These are phyloP conservation scores for Todus mexicanus DNA, from an alignment of 2,797 vertebrate species.

Conservation along the genomic window DNA sequence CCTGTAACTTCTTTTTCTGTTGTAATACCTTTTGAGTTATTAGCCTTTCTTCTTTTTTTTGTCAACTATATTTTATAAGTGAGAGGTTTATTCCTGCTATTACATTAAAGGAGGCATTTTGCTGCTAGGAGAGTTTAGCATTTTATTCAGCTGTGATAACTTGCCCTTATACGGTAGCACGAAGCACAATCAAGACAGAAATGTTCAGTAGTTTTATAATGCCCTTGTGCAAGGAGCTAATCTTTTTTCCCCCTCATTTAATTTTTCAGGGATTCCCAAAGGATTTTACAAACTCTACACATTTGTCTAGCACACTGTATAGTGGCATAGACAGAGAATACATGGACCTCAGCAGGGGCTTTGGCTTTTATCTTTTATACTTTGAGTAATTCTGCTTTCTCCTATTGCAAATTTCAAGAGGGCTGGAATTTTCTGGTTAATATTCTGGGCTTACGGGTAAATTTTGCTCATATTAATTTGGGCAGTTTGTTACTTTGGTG, in stretches of 20 bases:
- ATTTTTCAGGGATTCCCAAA: not conserved
- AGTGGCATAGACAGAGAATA: not conserved
- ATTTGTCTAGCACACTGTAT: not conserved
- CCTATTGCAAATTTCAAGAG: not conserved
- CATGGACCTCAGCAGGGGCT: not conserved
- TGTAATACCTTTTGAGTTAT: not conserved
- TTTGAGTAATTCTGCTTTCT: not conserved
- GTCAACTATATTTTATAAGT: not conserved
- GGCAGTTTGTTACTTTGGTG: not conserved
- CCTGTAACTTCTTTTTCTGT: not conserved
- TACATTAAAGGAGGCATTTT: not conserved
- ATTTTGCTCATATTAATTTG: not conserved
- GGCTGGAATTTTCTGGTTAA: not conserved
- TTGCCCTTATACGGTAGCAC: not conserved
- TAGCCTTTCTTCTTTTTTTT: not conserved
- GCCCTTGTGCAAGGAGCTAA: not conserved
- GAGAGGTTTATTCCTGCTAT: conserved; percentile 11
- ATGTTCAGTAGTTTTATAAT: conserved; percentile 3
- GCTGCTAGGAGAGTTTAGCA: not conserved
- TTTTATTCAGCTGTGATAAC: conserved; percentile 14
- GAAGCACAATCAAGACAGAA: not conserved
- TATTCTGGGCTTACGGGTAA: not conserved
- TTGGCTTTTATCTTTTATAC: not conserved
- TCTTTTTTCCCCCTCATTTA: not conserved
- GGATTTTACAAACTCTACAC: not conserved